Conservation (phyloP, 2,888 invertebrate species). For the Tipula confusa region DNA sequence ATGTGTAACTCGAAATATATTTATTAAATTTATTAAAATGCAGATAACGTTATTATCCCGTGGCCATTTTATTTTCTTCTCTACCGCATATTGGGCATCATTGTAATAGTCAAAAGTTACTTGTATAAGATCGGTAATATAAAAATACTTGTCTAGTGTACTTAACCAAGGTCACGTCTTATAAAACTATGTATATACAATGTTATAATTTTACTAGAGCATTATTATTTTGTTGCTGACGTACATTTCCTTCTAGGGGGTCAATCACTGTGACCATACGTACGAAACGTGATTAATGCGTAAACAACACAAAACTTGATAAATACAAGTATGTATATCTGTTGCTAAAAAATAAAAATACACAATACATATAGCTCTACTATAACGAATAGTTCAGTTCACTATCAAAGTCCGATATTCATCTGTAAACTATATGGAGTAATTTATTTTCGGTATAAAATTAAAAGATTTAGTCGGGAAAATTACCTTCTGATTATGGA, state of each 20-base stretch:
- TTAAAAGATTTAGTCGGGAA: too few relatives aligned
- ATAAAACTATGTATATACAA: not conserved
- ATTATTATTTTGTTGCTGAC: not conserved
- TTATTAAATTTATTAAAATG: too few relatives aligned
- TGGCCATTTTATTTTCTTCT: too few relatives aligned
- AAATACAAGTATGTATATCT: not conserved
- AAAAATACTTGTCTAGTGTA: too few relatives aligned
- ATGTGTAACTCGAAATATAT: too few relatives aligned
- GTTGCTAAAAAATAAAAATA: not conserved
- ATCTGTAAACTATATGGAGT: too few relatives aligned
- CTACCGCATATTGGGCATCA: too few relatives aligned
- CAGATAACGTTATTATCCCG: too few relatives aligned
- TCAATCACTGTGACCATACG: not conserved
- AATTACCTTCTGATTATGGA: too few relatives aligned
- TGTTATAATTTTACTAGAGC: not conserved
- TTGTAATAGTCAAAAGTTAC: too few relatives aligned
- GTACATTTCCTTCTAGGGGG: not conserved
- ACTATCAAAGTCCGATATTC: slow-evolving; percentile 13
- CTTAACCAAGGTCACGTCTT: not conserved
- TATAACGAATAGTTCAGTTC: not conserved
- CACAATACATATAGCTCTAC: not conserved
- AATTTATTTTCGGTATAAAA: too few relatives aligned
- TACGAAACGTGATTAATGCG: not conserved
- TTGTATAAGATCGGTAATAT: too few relatives aligned
- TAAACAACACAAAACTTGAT: not conserved